Evolutionary conservation across 2,113 vertebrate species (phyloP).

Genomic region (Sardina pilchardus): DNA sequence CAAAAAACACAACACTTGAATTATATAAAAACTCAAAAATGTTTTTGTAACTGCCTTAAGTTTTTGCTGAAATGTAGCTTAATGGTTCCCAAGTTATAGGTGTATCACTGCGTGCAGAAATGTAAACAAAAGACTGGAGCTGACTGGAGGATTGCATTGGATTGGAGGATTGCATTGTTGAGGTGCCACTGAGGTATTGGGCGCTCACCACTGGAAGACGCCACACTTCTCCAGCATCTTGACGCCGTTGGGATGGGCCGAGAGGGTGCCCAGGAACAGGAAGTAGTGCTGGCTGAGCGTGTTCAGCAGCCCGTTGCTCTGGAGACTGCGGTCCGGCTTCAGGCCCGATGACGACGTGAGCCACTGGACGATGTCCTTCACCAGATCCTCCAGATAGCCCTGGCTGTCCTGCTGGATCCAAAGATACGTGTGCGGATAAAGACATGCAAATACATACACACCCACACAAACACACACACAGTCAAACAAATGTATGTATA

Average conservation of each 20-base stretch:
- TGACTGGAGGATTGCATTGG: too few relatives aligned
- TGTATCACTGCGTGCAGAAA: neutral
- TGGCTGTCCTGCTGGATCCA: conserved; percentile 83
- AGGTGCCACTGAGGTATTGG: neutral
- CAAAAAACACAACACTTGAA: neutral
- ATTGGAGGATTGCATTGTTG: too few relatives aligned
- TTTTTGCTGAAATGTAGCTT: too few relatives aligned
- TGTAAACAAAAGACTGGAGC: too few relatives aligned
- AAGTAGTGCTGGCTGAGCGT: conserved; percentile 98
- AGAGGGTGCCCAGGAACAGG: conserved; percentile 94
- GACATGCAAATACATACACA: neutral
- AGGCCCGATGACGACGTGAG: conserved; percentile 86
- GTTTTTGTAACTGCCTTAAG: neutral
- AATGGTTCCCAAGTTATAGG: neutral
- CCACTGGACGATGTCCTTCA: conserved; percentile 94
- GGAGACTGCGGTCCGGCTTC: conserved; percentile 91
- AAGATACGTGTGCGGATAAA: neutral
- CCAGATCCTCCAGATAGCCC: conserved; percentile 90
- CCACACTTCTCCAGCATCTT: conserved; percentile 98
- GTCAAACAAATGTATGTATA: neutral
- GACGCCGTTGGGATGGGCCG: conserved; percentile 90
- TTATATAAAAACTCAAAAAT: neutral
- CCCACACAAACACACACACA: neutral
- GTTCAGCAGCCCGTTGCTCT: conserved; percentile 91
- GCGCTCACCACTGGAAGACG: conserved; percentile 92